Evolutionary conservation across 2,797 vertebrate genomes (phyloP).

Genomic region (Girardinus metallicus): DNA sequence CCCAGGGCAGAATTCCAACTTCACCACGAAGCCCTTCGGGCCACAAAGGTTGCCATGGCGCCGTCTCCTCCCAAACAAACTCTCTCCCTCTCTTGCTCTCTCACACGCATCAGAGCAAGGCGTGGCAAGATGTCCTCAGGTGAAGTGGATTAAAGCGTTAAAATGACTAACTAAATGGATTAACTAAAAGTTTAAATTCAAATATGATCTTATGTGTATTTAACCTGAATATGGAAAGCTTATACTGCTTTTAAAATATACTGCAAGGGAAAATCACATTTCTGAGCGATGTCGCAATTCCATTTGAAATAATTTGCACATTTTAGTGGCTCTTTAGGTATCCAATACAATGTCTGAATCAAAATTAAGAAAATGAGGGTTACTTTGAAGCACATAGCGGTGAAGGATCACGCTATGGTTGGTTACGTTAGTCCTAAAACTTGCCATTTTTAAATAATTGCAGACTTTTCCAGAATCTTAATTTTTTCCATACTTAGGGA

Average conservation of each 20-base stretch:
- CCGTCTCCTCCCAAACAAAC: constrained; percentile 53
- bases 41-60: constrained; percentile 69
- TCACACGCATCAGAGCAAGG: constrained; percentile 43
- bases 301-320: background rate
- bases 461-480: background rate
- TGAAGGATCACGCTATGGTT: background rate
- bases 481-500: background rate
- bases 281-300: background rate
- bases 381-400: background rate
- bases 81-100: constrained; percentile 7
- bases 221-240: constrained; percentile 21
- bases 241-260: constrained; percentile 11
- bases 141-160: constrained; percentile 63
- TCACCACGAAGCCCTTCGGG: constrained; percentile 65
- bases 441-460: background rate
- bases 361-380: background rate
- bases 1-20: constrained; percentile 53
- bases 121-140: constrained; percentile 59
- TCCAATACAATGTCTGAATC: background rate
- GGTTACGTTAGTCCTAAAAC: background rate
- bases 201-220: constrained; percentile 4
- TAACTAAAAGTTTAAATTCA: constrained; percentile 1
- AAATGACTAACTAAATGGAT: constrained; percentile 27
- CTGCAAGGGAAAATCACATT: background rate
- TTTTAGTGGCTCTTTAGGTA: background rate